These are phyloP conservation scores for Mormyrus lacerda DNA, from an alignment of 2,113 vertebrate genomes.

Conservation along the genomic window DNA sequence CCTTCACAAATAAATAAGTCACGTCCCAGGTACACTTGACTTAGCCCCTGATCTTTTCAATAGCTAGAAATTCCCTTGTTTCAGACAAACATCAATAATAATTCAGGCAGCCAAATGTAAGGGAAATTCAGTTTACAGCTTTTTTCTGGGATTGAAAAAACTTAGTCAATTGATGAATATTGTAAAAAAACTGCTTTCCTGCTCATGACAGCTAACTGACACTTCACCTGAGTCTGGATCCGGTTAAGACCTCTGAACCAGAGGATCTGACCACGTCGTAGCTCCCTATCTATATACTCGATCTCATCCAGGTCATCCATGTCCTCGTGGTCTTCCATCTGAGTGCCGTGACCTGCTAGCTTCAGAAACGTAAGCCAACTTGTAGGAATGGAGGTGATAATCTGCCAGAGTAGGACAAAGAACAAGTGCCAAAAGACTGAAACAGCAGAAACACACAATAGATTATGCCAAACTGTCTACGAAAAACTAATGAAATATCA, in stretches of 20 bases:
- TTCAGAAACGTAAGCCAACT: slow-evolving; percentile 88
- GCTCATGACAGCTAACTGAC: background rate
- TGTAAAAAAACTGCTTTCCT: background rate
- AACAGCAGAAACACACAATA: background rate
- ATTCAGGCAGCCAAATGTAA: background rate
- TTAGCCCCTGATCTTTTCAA: no score
- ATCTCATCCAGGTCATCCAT: slow-evolving; percentile 82
- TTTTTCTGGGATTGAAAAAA: background rate
- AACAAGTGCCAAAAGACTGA: background rate
- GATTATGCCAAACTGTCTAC: background rate
- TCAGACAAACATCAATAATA: background rate
- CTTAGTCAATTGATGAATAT: background rate
- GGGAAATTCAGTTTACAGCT: background rate
- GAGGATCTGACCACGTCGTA: slow-evolving; percentile 84
- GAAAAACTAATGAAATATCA: background rate
- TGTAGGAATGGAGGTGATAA: slow-evolving; percentile 89
- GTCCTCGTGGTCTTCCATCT: slow-evolving; percentile 85
- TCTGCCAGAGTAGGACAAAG: slow-evolving; percentile 47
- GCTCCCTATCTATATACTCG: slow-evolving; percentile 89
- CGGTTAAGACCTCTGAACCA: slow-evolving; percentile 96
- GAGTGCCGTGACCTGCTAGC: slow-evolving; percentile 86
- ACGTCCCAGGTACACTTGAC: no score
- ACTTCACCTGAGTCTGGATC: slow-evolving; percentile 90
- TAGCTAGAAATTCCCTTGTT: background rate
- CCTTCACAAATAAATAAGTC: no score